phyloP scores from a whole-genome alignment of 2,113 vertebrate genomes.

The Rhodinocichla rosea region DNA sequence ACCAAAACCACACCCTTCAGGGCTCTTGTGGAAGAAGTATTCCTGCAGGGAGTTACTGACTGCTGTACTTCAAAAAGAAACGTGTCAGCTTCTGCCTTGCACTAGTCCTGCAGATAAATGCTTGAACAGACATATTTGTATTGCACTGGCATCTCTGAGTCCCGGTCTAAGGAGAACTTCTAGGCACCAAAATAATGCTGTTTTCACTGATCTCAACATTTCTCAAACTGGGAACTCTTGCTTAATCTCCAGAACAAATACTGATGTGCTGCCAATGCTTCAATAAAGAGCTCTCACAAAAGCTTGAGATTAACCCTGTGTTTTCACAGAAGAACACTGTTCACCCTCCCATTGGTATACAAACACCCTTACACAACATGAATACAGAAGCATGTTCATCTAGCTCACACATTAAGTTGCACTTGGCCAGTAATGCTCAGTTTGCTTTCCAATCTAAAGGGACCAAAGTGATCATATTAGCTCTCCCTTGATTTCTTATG shows the following conservation, averaged over 20 bases:
- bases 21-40: not conserved
- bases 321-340: not conserved
- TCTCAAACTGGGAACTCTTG: not conserved
- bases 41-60: not conserved
- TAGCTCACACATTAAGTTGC: not conserved
- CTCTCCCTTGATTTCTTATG: not conserved
- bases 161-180: not conserved
- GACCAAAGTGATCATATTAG: not conserved
- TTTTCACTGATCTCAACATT: not conserved
- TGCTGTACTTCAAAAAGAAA: not conserved
- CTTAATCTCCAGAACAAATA: not conserved
- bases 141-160: not conserved
- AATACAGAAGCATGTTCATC: not conserved
- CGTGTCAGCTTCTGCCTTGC: not conserved
- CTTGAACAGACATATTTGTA: not conserved
- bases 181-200: not conserved
- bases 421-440: not conserved
- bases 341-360: not conserved
- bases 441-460: not conserved
- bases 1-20: not conserved
- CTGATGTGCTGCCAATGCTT: not conserved
- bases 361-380: not conserved
- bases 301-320: not conserved
- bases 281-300: not conserved
- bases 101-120: not conserved